Evolutionary conservation across 64 coral and sea anemone species (phyloP).

Genomic region (Stichodactyla helianthus): DNA sequence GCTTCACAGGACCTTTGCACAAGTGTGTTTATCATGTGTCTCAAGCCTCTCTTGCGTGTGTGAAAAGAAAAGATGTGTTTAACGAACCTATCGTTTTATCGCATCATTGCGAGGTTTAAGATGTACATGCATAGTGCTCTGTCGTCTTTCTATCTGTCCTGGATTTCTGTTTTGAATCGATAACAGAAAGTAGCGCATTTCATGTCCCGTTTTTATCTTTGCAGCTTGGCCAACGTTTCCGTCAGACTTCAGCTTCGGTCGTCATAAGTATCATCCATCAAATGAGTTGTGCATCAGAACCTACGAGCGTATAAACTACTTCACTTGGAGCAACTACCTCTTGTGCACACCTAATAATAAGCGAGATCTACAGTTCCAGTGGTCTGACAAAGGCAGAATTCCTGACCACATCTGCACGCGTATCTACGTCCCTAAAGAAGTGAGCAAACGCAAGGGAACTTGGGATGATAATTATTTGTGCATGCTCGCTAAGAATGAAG

Average conservation of each 20-base stretch:
- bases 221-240: slow-evolving; percentile 76
- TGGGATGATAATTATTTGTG: slow-evolving; percentile 95
- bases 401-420: slow-evolving; percentile 29
- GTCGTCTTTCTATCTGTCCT: too few relatives aligned
- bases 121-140: too few relatives aligned
- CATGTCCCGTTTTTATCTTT: neutral
- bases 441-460: neutral
- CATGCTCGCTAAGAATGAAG: slow-evolving; percentile 29
- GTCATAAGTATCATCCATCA: neutral
- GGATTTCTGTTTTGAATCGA: too few relatives aligned
- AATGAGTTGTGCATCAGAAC: slow-evolving; percentile 54
- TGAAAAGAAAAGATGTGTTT: too few relatives aligned
- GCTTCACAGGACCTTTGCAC: too few relatives aligned
- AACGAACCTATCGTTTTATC: too few relatives aligned
- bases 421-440: slow-evolving; percentile 50
- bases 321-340: slow-evolving; percentile 52
- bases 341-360: slow-evolving; percentile 52
- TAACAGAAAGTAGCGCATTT: neutral
- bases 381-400: slow-evolving; percentile 41
- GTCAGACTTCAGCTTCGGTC: slow-evolving; percentile 56
- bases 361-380: slow-evolving; percentile 52
- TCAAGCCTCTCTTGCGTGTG: too few relatives aligned
- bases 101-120: too few relatives aligned
- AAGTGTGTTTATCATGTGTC: too few relatives aligned
- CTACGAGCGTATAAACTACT: slow-evolving; percentile 60